Conservation (phyloP, 53 echinoderm and acorn worm species). For the Astropecten irregularis region DNA sequence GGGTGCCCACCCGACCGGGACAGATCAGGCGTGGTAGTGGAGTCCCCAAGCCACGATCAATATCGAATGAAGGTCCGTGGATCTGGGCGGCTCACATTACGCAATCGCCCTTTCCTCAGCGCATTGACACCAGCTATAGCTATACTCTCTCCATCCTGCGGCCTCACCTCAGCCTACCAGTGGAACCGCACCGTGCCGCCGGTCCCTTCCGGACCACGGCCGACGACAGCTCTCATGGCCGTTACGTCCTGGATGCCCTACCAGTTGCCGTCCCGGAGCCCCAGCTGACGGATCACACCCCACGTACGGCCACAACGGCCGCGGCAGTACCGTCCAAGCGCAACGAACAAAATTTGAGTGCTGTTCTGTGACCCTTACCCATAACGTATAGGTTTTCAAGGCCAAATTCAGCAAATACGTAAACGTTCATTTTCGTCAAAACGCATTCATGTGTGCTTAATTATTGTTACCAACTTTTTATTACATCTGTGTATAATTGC, state of each 20-base stretch:
- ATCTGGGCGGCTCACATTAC: too few species aligned
- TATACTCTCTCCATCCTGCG: neutral
- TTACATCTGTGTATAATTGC: too few species aligned
- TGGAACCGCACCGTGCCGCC: neutral
- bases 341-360: too few species aligned
- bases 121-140: neutral
- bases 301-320: too few species aligned
- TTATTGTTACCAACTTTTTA: too few species aligned
- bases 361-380: too few species aligned
- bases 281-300: neutral
- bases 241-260: neutral
- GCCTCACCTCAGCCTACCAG: neutral
- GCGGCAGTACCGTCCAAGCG: too few species aligned
- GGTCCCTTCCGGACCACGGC: neutral
- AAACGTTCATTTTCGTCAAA: too few species aligned
- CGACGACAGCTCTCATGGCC: neutral
- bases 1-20: constrained; percentile 5
- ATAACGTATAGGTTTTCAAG: too few species aligned
- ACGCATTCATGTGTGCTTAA: too few species aligned
- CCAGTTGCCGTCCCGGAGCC: neutral
- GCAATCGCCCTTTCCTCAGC: neutral
- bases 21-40: too few species aligned
- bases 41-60: neutral
- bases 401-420: too few species aligned
- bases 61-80: neutral